Evolutionary conservation across 1,140 invertebrate species (phyloP).

Genomic region (Hycleus cichorii): DNA sequence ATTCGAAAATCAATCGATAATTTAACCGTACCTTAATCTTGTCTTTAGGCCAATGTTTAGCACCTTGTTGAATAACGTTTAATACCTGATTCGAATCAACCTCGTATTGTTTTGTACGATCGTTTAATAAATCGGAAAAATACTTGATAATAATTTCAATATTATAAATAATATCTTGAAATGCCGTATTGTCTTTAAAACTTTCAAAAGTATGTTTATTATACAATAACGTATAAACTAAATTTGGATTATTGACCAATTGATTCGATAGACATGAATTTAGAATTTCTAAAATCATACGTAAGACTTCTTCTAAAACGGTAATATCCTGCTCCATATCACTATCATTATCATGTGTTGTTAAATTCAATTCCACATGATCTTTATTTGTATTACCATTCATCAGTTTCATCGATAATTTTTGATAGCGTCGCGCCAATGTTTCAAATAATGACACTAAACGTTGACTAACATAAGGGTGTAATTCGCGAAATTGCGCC

Average conservation of each 20-base stretch:
- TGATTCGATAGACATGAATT: conserved; percentile 89
- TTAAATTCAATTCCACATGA: conserved; percentile 2
- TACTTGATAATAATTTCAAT: conserved; percentile 76
- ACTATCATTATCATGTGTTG: conserved; percentile 11
- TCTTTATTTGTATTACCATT: conserved; percentile 31
- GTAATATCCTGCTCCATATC: conserved; percentile 77
- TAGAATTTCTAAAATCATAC: conserved; percentile 93
- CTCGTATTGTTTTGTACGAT: conserved; percentile 42
- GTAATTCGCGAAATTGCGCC: conserved; percentile 85
- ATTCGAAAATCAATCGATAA: conserved; percentile 3
- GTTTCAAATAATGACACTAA: conserved; percentile 84
- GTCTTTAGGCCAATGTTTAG: conserved; percentile 83
- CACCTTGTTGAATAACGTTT: conserved; percentile 78
- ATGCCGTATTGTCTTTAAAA: conserved; percentile 79
- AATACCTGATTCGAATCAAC: conserved; percentile 81
- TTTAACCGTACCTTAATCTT: conserved; percentile 65
- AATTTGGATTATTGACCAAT: conserved; percentile 83
- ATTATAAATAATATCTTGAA: conserved; percentile 94
- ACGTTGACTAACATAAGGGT: conserved; percentile 94
- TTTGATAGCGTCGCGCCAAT: conserved; percentile 65
- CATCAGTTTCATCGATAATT: conserved; percentile 29
- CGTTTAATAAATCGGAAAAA: conserved; percentile 34
- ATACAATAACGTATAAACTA: conserved; percentile 94
- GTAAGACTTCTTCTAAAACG: conserved; percentile 93
- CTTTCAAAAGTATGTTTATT: conserved; percentile 85